Evolutionary conservation across 2,888 invertebrate species (phyloP).

Genomic region (Amphipoea lucens): DNA sequence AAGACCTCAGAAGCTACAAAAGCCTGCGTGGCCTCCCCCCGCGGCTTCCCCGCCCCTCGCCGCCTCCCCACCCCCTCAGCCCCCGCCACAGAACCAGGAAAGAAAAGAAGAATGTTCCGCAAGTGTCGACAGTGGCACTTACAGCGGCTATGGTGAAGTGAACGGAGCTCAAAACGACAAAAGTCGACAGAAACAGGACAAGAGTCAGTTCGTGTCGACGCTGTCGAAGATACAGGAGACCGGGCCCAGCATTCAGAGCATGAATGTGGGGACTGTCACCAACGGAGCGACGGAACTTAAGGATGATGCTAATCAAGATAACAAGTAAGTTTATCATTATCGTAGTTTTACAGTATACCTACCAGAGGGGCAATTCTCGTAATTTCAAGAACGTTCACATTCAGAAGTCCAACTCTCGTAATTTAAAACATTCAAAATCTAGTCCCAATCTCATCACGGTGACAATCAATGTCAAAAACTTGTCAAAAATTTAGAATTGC

Average conservation of each 20-base stretch:
- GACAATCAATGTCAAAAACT: no score
- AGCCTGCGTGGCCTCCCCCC: slow-evolving; percentile 93
- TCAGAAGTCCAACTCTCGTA: no score
- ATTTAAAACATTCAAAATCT: no score
- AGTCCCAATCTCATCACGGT: no score
- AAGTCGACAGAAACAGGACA: slow-evolving; percentile 84
- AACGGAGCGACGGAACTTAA: slow-evolving; percentile 85
- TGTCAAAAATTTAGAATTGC: no score
- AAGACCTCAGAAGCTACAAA: slow-evolving; percentile 94
- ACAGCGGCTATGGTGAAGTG: slow-evolving; percentile 86
- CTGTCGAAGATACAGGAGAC: slow-evolving; percentile 92
- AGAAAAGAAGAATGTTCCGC: slow-evolving; percentile 88
- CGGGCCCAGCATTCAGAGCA: slow-evolving; percentile 84
- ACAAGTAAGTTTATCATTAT: slow-evolving; percentile 77
- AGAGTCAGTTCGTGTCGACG: slow-evolving; percentile 90
- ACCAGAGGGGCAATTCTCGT: no score
- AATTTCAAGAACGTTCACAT: no score
- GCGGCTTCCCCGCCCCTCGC: slow-evolving; percentile 85
- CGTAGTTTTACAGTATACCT: no score
- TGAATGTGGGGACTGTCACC: slow-evolving; percentile 80
- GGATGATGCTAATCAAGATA: slow-evolving; percentile 85
- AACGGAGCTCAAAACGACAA: slow-evolving; percentile 84
- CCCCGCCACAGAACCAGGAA: slow-evolving; percentile 69
- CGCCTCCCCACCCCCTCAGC: slow-evolving; percentile 91
- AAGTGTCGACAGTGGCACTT: slow-evolving; percentile 87